Evolutionary conservation across 2,888 invertebrate species (phyloP).

Genomic region (Tubulanus polymorphus): DNA sequence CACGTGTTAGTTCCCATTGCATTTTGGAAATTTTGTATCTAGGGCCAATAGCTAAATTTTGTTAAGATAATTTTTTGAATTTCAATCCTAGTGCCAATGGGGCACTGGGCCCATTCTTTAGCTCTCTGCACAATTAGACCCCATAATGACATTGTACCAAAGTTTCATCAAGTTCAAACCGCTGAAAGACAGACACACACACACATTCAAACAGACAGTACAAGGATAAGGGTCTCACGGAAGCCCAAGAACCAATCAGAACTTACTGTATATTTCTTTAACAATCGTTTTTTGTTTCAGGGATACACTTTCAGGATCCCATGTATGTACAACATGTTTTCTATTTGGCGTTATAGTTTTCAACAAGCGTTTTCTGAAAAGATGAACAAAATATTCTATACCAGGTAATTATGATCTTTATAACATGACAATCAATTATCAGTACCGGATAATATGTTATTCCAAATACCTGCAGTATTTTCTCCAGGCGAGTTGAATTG

Average conservation of each 20-base stretch:
- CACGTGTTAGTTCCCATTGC: not conserved
- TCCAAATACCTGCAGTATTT: constrained; percentile 46
- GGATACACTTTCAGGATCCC: constrained; percentile 44
- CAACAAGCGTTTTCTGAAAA: constrained; percentile 34
- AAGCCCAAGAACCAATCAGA: not conserved
- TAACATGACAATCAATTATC: not conserved
- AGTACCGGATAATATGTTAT: too few species aligned
- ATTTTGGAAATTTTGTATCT: too few species aligned
- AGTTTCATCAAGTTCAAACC: too few species aligned
- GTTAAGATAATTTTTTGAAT: too few species aligned
- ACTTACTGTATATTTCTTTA: constrained; percentile 39
- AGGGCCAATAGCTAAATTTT: too few species aligned
- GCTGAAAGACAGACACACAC: not conserved
- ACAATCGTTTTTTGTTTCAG: constrained; percentile 39
- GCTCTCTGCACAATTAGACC: too few species aligned
- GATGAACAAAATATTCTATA: not conserved
- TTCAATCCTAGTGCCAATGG: too few species aligned
- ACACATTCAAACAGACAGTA: not conserved
- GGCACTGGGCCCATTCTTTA: too few species aligned
- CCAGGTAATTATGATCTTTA: not conserved
- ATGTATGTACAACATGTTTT: constrained; percentile 33
- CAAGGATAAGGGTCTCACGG: not conserved
- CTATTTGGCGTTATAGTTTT: constrained; percentile 32
- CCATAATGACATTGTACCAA: too few species aligned
- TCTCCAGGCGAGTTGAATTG: constrained; percentile 48